Evolutionary conservation across 1,140 invertebrate species (phyloP), one percentile per base, ranked within the genome.

Genomic region (Chionoecetes opilio): DNA sequence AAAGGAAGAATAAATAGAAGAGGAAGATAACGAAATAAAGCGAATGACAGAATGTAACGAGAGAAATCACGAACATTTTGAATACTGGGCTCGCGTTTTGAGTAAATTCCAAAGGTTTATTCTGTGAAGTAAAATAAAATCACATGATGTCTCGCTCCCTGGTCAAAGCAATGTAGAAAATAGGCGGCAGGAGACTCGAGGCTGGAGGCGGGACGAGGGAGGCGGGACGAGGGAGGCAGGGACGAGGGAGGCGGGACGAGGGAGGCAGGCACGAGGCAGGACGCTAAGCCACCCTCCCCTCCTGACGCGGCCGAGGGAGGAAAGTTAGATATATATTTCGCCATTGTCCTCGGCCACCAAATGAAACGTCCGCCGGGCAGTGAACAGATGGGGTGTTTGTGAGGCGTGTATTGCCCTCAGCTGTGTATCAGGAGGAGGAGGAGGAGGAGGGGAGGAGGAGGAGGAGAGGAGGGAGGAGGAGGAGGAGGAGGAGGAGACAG

Each of bases 291-390:
- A n/a, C 63, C 63, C 63, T 75, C 63, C 53, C 63, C 26, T n/a
- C 63, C 63, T 75, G 63, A 75, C 63, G 63, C 63, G 21, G 63
- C 63, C 63, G 63, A 11, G 63, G 63, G 63, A 75, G 63, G 8
- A 75, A 75, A 75, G 63, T 75, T 75, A 75, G 63, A 75, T 75
- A 75, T 75, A n/a, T 75, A 75, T 75, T 75, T 75, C 63, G 63
- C 63, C 63, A n/a, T 75, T 75, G 63, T 75, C 63, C 63, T 21
- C 3, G 21, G 21, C n/a, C 63, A 17, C 6, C 63, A 75, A 75
- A 75, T 75, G 63, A 75, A 75, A 75, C n/a, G 63, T 11, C 63
- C 11, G 63, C 11, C 63, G 63, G 63, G 63, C 63, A 75, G 63
- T 75, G 21, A 75, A 75, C 63, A 75, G 63, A 75, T 75, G 63